These are phyloP conservation scores for Pterocles orientalis DNA, from an alignment of 2,113 vertebrate species.

Conservation along the genomic window DNA sequence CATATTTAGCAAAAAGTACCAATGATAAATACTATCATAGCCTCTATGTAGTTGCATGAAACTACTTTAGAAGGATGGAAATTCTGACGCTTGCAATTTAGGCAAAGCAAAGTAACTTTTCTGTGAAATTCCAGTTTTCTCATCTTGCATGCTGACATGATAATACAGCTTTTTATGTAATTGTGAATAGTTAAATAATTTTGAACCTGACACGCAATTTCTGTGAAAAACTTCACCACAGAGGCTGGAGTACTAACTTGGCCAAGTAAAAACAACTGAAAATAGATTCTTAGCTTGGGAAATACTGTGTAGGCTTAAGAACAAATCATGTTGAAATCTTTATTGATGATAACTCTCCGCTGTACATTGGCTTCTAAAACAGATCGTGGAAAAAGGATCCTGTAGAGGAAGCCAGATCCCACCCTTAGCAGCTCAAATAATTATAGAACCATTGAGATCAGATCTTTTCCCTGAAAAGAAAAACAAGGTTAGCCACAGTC, in stretches of 20 bases:
- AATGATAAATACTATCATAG: not conserved
- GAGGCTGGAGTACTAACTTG: not conserved
- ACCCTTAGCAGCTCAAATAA: too few relatives aligned
- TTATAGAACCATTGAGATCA: not conserved
- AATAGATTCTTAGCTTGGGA: not conserved
- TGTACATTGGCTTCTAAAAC: fast-evolving
- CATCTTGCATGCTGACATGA: not conserved
- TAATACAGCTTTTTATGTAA: not conserved
- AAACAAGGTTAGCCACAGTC: not conserved
- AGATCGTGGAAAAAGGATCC: not conserved
- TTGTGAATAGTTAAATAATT: not conserved
- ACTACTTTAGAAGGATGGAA: not conserved
- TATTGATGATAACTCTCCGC: too few relatives aligned
- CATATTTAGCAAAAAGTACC: not conserved
- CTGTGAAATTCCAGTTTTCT: not conserved
- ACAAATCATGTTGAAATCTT: not conserved
- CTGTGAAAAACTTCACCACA: not conserved
- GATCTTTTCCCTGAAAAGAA: not conserved
- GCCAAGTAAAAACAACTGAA: not conserved
- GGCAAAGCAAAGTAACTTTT: not conserved
- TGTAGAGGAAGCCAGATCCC: not conserved
- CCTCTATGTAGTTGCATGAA: not conserved
- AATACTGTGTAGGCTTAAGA: not conserved
- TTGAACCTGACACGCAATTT: not conserved
- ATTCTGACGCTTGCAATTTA: not conserved